These are phyloP conservation scores for Euclidia mi DNA, from an alignment of 2,888 invertebrate species.

Conservation along the genomic window DNA sequence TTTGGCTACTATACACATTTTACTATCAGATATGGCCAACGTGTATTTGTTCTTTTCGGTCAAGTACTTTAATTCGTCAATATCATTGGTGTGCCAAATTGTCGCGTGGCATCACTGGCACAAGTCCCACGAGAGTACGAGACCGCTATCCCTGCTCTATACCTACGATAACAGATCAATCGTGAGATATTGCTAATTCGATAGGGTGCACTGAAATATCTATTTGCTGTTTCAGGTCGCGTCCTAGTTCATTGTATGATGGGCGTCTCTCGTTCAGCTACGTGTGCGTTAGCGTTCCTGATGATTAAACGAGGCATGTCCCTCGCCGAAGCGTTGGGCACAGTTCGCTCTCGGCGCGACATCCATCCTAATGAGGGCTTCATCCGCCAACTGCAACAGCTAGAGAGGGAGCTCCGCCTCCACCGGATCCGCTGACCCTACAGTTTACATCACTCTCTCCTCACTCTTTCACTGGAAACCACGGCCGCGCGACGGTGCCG, in stretches of 20 bases:
- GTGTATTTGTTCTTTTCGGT: no score
- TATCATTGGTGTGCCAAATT: no score
- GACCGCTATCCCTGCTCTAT: no score
- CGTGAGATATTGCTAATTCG: no score
- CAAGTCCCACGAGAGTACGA: no score
- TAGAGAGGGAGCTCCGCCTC: constrained; percentile 91
- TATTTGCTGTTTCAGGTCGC: constrained; percentile 91
- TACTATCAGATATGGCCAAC: no score
- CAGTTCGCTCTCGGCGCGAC: constrained; percentile 92
- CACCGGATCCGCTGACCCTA: constrained; percentile 86
- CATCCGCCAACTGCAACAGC: constrained; percentile 93
- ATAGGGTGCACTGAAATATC: no score
- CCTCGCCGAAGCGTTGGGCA: constrained; percentile 93
- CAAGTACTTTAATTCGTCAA: no score
- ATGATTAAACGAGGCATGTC: constrained; percentile 95
- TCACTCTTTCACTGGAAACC: constrained; percentile 66
- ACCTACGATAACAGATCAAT: no score
- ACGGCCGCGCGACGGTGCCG: constrained; percentile 67
- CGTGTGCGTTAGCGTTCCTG: constrained; percentile 94
- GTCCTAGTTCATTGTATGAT: constrained; percentile 95
- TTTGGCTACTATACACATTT: no score
- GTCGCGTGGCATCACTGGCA: no score
- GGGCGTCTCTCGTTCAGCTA: constrained; percentile 95
- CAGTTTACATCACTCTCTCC: constrained; percentile 68
- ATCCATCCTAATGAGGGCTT: constrained; percentile 96